These are phyloP conservation scores for Pseudopodoces humilis DNA, from an alignment of 2,113 vertebrate species.

Conservation along the genomic window DNA sequence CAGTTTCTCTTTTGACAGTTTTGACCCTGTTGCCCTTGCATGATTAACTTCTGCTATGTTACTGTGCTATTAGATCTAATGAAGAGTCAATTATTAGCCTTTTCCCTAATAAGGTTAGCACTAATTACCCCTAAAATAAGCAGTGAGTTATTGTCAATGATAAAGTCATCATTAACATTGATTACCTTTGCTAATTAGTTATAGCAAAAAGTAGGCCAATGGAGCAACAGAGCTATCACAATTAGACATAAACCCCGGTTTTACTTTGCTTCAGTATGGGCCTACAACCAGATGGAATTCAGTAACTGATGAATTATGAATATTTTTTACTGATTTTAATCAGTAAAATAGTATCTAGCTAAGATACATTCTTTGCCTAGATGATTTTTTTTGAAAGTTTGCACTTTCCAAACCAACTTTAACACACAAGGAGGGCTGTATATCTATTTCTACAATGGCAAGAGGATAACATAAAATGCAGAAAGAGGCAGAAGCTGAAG, in stretches of 20 bases:
- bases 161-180: conserved; percentile 56
- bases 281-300: not conserved
- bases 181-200: conserved; percentile 60
- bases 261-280: not conserved
- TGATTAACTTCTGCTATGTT: not conserved
- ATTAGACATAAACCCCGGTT: conserved; percentile 4
- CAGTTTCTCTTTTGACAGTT: not conserved
- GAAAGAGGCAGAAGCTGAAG: not conserved
- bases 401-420: not conserved
- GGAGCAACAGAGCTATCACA: conserved; percentile 32
- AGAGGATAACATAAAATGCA: not conserved
- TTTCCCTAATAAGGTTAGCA: conserved; percentile 16
- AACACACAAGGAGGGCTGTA: not conserved
- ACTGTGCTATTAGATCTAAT: not conserved
- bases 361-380: not conserved
- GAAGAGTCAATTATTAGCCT: conserved; percentile 44
- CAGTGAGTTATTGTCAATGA: conserved; percentile 46
- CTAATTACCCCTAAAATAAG: conserved; percentile 50
- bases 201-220: conserved; percentile 25
- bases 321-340: not conserved
- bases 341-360: not conserved
- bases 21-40: not conserved
- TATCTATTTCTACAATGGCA: not conserved
- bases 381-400: not conserved
- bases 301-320: not conserved